phyloP scores from a whole-genome alignment of 2,113 vertebrate genomes.

The Rousettus leschenaultii region DNA sequence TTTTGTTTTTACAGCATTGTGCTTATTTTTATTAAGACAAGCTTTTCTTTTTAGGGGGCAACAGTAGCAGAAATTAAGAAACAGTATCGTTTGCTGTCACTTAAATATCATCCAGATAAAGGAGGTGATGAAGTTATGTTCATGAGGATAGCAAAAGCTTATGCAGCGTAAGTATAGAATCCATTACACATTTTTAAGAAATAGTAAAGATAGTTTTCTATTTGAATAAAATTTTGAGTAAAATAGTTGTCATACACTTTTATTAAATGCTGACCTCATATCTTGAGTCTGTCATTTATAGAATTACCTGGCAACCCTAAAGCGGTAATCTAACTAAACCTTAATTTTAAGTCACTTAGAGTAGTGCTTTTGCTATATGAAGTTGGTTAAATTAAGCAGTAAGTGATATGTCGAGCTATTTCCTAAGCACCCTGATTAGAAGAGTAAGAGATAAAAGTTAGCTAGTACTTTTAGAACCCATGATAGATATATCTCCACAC shows the following conservation, averaged over 20 bases:
- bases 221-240: constrained; percentile 31
- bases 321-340: constrained; percentile 2
- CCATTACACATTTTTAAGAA: not conserved
- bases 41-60: constrained; percentile 84
- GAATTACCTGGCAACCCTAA: not conserved
- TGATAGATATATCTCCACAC: not conserved
- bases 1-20: not conserved
- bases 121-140: constrained; percentile 96
- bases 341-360: not conserved
- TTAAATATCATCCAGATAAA: constrained; percentile 97
- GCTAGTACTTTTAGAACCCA: not conserved
- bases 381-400: constrained; percentile 11
- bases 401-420: not conserved
- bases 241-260: not conserved
- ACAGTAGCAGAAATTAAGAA: constrained; percentile 95
- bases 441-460: not conserved
- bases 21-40: constrained; percentile 42
- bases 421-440: constrained; percentile 19
- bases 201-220: constrained; percentile 20
- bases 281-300: constrained; percentile 9
- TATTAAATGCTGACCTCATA: constrained; percentile 1
- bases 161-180: constrained; percentile 91
- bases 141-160: constrained; percentile 97
- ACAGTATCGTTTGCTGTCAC: constrained; percentile 92
- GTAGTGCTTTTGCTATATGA: constrained; percentile 1